These are phyloP conservation scores for Parascotia fuliginaria DNA, from an alignment of 2,888 invertebrate genomes.

Conservation along the genomic window DNA sequence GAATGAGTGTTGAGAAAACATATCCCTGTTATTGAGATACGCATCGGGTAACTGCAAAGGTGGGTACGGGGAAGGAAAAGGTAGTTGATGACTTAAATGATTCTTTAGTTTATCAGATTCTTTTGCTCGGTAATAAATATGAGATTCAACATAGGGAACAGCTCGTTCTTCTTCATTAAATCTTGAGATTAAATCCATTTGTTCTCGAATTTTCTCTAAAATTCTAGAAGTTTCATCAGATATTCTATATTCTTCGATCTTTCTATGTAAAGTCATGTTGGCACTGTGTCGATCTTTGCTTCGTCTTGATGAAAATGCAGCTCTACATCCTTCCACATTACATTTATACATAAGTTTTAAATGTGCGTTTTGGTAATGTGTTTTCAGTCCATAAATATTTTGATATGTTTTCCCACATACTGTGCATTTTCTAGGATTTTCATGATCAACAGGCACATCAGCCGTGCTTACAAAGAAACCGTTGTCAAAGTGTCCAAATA, in stretches of 20 bases:
- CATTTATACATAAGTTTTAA: constrained; percentile 98
- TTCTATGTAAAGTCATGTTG: constrained; percentile 95
- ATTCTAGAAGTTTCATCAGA: constrained; percentile 77
- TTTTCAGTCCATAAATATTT: constrained; percentile 96
- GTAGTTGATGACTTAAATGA: constrained; percentile 60
- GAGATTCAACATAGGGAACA: constrained; percentile 85
- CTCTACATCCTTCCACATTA: constrained; percentile 97
- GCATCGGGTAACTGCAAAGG: constrained; percentile 71
- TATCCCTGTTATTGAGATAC: constrained; percentile 72
- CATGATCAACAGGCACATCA: constrained; percentile 96
- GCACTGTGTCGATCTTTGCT: constrained; percentile 97
- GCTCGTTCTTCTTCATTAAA: constrained; percentile 90
- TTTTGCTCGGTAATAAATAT: constrained; percentile 71
- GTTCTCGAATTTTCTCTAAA: constrained; percentile 87
- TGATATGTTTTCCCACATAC: constrained; percentile 97
- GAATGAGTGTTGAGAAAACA: constrained; percentile 78
- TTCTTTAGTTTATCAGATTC: constrained; percentile 70
- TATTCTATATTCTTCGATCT: constrained; percentile 87
- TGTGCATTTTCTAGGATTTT: constrained; percentile 95
- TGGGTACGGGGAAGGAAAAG: constrained; percentile 68
- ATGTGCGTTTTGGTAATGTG: constrained; percentile 98
- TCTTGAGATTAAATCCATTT: constrained; percentile 92
- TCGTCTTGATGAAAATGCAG: constrained; percentile 96
- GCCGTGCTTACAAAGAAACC: constrained; percentile 90
- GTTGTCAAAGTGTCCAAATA: constrained; percentile 90